A percentile compares a stretch with the other conserved stretches of the same genome.
phyloP scores from a whole-genome alignment of 2,888 invertebrate species.

The Napeogenes inachia region DNA sequence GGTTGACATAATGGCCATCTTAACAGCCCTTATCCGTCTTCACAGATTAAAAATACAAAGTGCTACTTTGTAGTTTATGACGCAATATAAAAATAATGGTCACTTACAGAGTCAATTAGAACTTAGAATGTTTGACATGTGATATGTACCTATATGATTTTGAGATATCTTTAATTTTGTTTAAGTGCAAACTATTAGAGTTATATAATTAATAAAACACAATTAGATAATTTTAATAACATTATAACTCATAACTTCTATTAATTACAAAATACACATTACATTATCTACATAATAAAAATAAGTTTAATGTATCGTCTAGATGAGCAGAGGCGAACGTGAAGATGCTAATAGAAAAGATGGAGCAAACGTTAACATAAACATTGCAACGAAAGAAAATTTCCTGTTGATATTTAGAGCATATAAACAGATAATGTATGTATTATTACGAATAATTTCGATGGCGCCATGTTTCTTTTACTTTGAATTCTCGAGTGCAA shows the following conservation, averaged over 20 bases:
- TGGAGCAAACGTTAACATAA: neutral
- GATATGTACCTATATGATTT: too few relatives aligned
- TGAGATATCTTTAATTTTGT: too few relatives aligned
- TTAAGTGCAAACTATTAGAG: too few relatives aligned
- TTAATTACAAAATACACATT: neutral
- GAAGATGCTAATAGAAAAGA: conserved; percentile 1
- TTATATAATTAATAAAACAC: too few relatives aligned
- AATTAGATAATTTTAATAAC: too few relatives aligned
- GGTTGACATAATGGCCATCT: too few relatives aligned
- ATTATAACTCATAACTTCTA: neutral
- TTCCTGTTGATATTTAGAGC: conserved; percentile 11
- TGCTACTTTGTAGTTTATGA: too few relatives aligned
- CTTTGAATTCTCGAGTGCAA: conserved; percentile 55
- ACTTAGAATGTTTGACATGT: too few relatives aligned
- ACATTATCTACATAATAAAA: neutral
- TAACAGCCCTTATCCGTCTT: too few relatives aligned
- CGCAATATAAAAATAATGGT: too few relatives aligned
- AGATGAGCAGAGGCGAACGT: neutral
- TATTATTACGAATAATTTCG: conserved; percentile 28
- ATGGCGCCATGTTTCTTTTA: conserved; percentile 51
- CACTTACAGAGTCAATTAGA: too few relatives aligned
- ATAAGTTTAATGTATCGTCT: neutral
- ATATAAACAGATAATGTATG: conserved; percentile 12
- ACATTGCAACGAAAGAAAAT: conserved; percentile 7
- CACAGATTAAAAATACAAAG: too few relatives aligned